Conservation (phyloP, 2,888 invertebrate species). For the Pilophorus perplexus region DNA sequence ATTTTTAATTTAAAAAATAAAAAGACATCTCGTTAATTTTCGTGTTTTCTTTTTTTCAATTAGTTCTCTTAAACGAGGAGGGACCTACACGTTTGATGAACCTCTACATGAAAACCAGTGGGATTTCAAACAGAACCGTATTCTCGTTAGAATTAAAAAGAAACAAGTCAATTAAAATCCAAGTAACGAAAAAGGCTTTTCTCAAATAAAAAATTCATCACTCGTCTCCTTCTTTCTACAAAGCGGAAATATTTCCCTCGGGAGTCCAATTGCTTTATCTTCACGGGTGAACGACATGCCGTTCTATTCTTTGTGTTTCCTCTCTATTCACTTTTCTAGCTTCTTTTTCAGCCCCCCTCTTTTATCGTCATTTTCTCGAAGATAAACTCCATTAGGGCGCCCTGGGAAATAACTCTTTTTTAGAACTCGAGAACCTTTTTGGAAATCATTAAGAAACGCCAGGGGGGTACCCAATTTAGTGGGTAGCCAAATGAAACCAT, state of each 20-base stretch:
- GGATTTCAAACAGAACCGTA: not conserved
- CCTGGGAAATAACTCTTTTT: not conserved
- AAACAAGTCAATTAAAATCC: constrained; percentile 11
- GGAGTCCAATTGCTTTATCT: constrained; percentile 15
- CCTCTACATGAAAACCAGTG: too few relatives aligned
- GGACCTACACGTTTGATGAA: too few relatives aligned
- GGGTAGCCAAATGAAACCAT: too few relatives aligned
- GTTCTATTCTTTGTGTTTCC: not conserved
- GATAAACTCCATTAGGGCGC: constrained; percentile 17
- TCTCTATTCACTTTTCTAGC: constrained; percentile 2
- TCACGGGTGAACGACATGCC: constrained; percentile 15
- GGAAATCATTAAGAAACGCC: too few relatives aligned
- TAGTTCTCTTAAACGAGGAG: too few relatives aligned
- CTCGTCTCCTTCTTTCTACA: not conserved
- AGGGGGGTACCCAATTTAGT: too few relatives aligned
- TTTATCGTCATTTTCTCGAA: constrained; percentile 12
- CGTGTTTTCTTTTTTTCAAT: too few relatives aligned
- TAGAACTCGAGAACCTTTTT: too few relatives aligned
- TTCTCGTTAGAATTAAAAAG: not conserved
- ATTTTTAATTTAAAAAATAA: too few relatives aligned
- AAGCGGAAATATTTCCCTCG: constrained; percentile 8
- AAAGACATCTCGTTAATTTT: too few relatives aligned
- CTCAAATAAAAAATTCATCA: constrained; percentile 9
- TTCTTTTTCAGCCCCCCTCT: too few relatives aligned
- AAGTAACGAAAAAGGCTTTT: not conserved